Evolutionary conservation across 2,888 invertebrate genomes (phyloP), one percentile per base, ranked within the genome.

Genomic region (Tyria jacobaeae): DNA sequence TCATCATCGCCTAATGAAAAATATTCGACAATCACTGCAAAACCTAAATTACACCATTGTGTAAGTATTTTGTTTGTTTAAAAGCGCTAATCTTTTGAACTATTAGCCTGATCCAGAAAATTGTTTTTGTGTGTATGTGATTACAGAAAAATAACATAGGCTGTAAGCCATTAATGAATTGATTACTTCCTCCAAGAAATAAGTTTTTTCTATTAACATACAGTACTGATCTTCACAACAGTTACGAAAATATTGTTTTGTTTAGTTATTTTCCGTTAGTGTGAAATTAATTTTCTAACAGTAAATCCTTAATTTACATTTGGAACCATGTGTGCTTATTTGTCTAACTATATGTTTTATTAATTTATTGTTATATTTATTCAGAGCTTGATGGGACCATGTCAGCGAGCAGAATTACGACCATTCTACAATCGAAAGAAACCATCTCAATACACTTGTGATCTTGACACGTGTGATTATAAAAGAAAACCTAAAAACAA

Each of bases 381-480:
- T 15, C 34, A 56, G 56, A 56, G 47, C 12, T n/a, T n/a, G 24
- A 10, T 44, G 21, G 44, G 44, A 6, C 55, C 55, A 2, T 55
- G 56, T n/a, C 47, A 35, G 24, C 56, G 47, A 1, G 7, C 47
- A 15, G 47, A 49, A 27, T 37, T 35, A 17, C 15, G 34, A n/a
- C 31, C 56, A 4, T 47, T 24, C 35, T 47, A 34, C 47, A 47
- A 31, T 34, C 47, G 47, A 9, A 56, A 24, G 37, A 37, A 21
- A 39, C n/a, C 25, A n/a, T 14, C 31, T 24, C 55, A 55, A 55
- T 27, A 44, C 14, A 7, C 15, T 55, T 55, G 55, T 34, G 55
- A 55, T 31, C 21, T 31, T 15, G 21, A 41, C 44, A 55, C 55
- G 15, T 55, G 55, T 44, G 27, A 31, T 6, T 31, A 44, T 21